A percentile compares a stretch with the other conserved stretches of the same genome.
Conservation (phyloP, 2,888 invertebrate species). For the Hipparchia sbordonii region DNA sequence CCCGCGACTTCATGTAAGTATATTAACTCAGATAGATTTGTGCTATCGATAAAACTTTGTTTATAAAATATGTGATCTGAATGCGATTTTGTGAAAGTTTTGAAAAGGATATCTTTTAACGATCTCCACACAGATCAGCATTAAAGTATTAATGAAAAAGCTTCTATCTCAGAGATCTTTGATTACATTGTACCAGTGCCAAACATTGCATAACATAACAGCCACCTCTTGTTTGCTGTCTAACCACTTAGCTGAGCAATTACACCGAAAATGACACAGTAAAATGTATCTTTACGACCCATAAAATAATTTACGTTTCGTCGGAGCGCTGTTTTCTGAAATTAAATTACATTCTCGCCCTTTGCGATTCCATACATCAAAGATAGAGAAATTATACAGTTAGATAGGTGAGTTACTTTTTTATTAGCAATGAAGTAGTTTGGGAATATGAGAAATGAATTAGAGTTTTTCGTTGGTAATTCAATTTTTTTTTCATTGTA, state of each 20-base stretch:
- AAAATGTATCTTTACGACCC: constrained; percentile 45
- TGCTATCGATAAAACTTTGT: no score
- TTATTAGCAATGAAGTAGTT: no score
- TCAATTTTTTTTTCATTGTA: no score
- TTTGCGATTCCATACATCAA: constrained; percentile 14
- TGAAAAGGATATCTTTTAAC: no score
- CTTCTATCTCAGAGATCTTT: neutral
- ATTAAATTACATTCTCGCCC: constrained; percentile 29
- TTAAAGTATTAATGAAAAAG: constrained; percentile 10
- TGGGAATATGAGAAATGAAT: no score
- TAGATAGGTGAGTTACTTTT: no score
- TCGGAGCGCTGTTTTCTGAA: constrained; percentile 24
- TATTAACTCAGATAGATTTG: no score
- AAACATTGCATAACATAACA: constrained; percentile 32
- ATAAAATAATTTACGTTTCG: constrained; percentile 43
- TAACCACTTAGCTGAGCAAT: constrained; percentile 44
- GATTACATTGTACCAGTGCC: constrained; percentile 27
- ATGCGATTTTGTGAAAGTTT: no score
- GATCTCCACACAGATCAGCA: no score
- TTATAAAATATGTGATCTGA: no score
- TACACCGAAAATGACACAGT: constrained; percentile 43
- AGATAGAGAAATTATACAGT: neutral
- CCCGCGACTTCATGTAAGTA: no score
- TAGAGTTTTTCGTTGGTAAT: no score
- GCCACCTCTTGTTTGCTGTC: constrained; percentile 33